Percentiles rank a stretch among this genome's conserved stretches.
Conservation (phyloP, 2,888 invertebrate species). For the Anagyrus pseudococci region DNA sequence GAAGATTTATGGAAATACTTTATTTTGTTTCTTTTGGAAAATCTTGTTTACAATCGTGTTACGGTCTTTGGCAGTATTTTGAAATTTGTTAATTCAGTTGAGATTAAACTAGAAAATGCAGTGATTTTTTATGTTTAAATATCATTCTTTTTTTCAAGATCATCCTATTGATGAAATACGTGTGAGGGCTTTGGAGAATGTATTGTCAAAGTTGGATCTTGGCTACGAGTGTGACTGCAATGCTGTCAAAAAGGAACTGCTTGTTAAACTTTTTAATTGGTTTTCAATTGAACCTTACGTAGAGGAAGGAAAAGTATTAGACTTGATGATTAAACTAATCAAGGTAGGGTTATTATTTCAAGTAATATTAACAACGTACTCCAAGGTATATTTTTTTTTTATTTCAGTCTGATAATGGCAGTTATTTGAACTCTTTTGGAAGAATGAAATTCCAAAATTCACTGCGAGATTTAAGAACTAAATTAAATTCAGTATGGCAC, state of each 20-base stretch:
- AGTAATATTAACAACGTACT: constrained; percentile 2
- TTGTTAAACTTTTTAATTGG: constrained; percentile 70
- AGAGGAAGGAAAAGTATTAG: constrained; percentile 67
- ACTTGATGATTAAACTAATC: constrained; percentile 66
- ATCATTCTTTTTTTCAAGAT: constrained; percentile 55
- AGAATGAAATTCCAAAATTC: constrained; percentile 50
- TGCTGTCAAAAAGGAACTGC: constrained; percentile 67
- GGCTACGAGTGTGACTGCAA: constrained; percentile 71
- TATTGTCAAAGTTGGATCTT: constrained; percentile 69
- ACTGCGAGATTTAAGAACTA: constrained; percentile 44
- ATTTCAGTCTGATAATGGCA: constrained; percentile 43
- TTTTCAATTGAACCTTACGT: constrained; percentile 66
- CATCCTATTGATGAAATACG: constrained; percentile 69
- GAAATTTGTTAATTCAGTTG: not conserved
- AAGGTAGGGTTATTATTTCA: constrained; percentile 61
- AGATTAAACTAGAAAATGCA: no score
- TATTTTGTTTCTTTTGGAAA: not conserved
- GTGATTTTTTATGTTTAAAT: not conserved
- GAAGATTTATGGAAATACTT: not conserved
- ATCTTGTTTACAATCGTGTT: not conserved
- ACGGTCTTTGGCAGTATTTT: not conserved
- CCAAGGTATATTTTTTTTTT: constrained; percentile 13
- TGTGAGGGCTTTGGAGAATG: constrained; percentile 65
- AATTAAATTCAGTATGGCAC: constrained; percentile 44
- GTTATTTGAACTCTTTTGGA: constrained; percentile 48